Base-by-base conservation (phyloP, 1,140 invertebrate species). In the Nomia melanderi region DNA sequence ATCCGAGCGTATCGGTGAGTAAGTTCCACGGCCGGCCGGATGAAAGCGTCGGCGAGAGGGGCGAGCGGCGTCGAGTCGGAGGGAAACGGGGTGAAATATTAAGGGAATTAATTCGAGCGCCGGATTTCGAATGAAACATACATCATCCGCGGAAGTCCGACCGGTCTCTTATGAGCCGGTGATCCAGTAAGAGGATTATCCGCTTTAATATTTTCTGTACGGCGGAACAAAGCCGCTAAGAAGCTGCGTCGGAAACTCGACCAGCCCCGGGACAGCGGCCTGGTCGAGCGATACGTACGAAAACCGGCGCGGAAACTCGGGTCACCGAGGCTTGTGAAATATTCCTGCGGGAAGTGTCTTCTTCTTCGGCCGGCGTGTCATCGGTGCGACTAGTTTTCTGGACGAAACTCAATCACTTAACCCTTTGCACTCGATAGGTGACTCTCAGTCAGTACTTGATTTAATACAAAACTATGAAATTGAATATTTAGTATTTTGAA, bases 151-250 rank as follows among this genome's bases (percentile, higher is more conserved):
- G 62, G 29, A 62, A 60, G 63, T 60, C 14, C 14, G 25, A 7
- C 14, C 20, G 23, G 62, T 65, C 67, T 74, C 62, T 72, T 62
- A 71, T 53, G 25, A 77, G 69, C 27, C 33, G 29, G 17, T 29
- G 11, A 69, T 74, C 53, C 64, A 9, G 23, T 70, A 82, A 78
- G 69, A 78, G 76, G 69, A 82, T 82, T 82, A 82, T 69, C 64
- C 8, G 63, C 60, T 56, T 72, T 72, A 69, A 74, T 59, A 54
- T 73, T 78, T 78, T 44, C 53, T 36, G 20, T 12, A 41, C 14
- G 23, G 23, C 2, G 65, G 44, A 62, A 62, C 57, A 77, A 71
- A 77, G 56, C 33, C 33, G 41, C 41, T 41, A 62, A 54, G 65
- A 54, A 77, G 66, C 54, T 54, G 31, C 57, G 56, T 53, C 36